phyloP scores from a whole-genome alignment of 2,797 vertebrate genomes.

The Capromys pilorides region DNA sequence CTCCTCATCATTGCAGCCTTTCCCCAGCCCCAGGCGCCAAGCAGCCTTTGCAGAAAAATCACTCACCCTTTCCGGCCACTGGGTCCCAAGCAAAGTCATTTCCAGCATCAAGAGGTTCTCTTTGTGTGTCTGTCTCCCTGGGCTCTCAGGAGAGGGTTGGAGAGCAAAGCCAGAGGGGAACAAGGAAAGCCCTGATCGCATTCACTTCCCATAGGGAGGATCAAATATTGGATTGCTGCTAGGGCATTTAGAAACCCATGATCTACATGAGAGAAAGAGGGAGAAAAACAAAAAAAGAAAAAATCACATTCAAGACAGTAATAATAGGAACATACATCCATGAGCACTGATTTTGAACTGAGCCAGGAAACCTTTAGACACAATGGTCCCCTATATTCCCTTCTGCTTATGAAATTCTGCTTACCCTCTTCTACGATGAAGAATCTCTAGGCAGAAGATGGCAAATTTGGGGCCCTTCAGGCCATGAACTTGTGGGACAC shows the following conservation, averaged over 20 bases:
- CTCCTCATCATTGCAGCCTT: background rate
- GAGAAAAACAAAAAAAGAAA: background rate
- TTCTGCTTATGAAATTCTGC: slow-evolving; percentile 38
- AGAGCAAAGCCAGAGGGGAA: background rate
- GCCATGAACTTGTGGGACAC: background rate
- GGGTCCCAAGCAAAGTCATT: slow-evolving; percentile 15
- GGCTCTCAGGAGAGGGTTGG: background rate
- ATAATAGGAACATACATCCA: background rate
- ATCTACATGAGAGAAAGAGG: background rate
- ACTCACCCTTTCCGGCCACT: slow-evolving; percentile 48
- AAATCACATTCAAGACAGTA: background rate
- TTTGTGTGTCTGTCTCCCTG: background rate
- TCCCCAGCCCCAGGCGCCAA: background rate
- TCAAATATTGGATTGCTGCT: background rate
- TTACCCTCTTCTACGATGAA: background rate
- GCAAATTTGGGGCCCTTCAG: background rate
- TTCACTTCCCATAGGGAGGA: slow-evolving; percentile 19
- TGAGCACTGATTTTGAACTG: slow-evolving; percentile 43
- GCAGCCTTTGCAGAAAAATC: slow-evolving; percentile 36
- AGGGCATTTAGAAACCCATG: slow-evolving; percentile 10
- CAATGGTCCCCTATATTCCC: background rate
- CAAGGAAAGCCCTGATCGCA: background rate
- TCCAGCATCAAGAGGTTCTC: background rate
- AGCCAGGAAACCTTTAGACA: slow-evolving; percentile 28
- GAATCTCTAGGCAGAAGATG: background rate